phyloP scores from a whole-genome alignment of 2,888 invertebrate species.

The Leucophora obtusa region DNA sequence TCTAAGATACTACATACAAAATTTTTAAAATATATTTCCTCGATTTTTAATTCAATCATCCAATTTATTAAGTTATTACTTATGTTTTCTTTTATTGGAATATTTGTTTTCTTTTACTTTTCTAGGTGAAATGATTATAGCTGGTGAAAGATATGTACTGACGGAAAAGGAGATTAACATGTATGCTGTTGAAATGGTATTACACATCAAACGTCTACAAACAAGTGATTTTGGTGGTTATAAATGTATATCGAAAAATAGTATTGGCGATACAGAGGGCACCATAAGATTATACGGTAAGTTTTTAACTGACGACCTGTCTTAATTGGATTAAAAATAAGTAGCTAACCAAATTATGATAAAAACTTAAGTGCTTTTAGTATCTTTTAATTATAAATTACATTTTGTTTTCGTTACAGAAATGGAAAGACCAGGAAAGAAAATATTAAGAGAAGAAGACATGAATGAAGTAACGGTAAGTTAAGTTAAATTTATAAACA shows the following conservation, averaged over 20 bases:
- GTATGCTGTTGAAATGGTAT: conserved; percentile 91
- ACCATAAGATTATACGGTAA: conserved; percentile 93
- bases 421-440: conserved; percentile 78
- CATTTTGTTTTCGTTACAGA: conserved; percentile 67
- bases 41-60: neutral
- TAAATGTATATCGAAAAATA: conserved; percentile 95
- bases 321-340: neutral
- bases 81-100: too few species aligned
- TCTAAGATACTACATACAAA: neutral
- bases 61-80: too few species aligned
- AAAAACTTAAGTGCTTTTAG: neutral
- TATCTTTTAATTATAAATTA: neutral
- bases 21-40: neutral
- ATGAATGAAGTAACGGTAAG: conserved; percentile 78
- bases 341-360: neutral
- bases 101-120: neutral
- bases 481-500: neutral
- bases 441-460: conserved; percentile 79
- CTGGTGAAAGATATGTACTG: conserved; percentile 91
- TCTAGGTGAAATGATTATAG: conserved; percentile 94
- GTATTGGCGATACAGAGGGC: conserved; percentile 93
- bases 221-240: conserved; percentile 90
- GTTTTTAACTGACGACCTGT: conserved; percentile 70
- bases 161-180: conserved; percentile 88
- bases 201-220: conserved; percentile 87